Percentiles rank a stretch among this genome's conserved stretches.
phyloP scores from a whole-genome alignment of 2,113 vertebrate genomes.

The Grantiella picta region DNA sequence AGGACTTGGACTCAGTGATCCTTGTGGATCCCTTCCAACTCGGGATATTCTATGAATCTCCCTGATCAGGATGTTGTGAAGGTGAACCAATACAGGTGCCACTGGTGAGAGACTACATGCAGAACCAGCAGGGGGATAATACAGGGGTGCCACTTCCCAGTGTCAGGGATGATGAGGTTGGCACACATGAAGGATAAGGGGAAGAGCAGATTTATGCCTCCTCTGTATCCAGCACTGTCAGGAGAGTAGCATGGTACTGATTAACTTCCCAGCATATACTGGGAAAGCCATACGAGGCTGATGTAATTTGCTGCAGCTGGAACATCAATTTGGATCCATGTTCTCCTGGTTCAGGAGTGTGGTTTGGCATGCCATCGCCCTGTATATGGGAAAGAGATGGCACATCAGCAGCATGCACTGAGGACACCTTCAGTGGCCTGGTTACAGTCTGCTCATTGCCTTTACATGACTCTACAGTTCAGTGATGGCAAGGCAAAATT shows the following conservation, averaged over 20 bases:
- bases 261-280: neutral
- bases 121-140: neutral
- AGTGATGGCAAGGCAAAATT: neutral
- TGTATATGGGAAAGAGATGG: neutral
- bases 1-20: neutral
- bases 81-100: neutral
- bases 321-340: neutral
- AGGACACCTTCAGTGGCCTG: neutral
- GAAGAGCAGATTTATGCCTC: neutral
- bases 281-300: neutral
- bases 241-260: neutral
- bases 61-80: rapidly evolving
- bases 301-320: neutral
- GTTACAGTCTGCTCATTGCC: neutral
- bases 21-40: neutral
- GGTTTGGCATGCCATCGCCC: neutral
- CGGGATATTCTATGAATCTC: neutral
- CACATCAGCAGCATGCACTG: rapidly evolving
- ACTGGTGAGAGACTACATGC: rapidly evolving
- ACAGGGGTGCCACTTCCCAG: neutral
- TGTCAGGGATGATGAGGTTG: rapidly evolving
- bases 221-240: rapidly evolving
- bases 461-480: neutral
- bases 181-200: neutral
- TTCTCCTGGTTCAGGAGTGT: neutral